These are phyloP conservation scores for Pteromalus puparum DNA, from an alignment of 1,140 invertebrate genomes.

Conservation along the genomic window DNA sequence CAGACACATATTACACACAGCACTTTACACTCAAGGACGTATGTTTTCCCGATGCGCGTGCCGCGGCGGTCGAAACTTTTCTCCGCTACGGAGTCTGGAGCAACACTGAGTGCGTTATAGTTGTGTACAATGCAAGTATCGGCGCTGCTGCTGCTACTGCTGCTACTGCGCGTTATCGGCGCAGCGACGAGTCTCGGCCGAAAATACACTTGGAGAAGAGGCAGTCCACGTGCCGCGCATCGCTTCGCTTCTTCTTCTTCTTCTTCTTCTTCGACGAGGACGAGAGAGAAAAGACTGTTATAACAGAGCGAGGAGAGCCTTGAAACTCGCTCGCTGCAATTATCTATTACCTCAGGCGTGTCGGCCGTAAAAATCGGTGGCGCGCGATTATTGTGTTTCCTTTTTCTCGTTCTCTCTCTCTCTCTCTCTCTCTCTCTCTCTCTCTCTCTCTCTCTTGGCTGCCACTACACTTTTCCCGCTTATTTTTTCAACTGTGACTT, in stretches of 20 bases:
- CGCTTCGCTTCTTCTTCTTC: not conserved
- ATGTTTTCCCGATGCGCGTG: too few species aligned
- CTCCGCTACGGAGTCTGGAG: too few species aligned
- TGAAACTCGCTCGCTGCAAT: not conserved
- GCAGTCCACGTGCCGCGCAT: constrained; percentile 32
- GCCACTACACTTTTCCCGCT: not conserved
- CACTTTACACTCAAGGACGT: too few species aligned
- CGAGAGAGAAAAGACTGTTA: not conserved
- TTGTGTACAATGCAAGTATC: too few species aligned
- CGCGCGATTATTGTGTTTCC: not conserved
- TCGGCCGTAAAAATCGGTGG: not conserved
- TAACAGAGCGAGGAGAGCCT: not conserved
- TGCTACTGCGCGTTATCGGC: not conserved
- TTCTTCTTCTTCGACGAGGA: not conserved
- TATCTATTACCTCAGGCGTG: not conserved
- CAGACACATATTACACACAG: too few species aligned
- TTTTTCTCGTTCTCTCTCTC: not conserved
- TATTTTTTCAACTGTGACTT: constrained; percentile 2
- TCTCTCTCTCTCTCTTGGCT: not conserved
- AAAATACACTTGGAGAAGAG: constrained; percentile 1
- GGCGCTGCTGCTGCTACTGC: too few species aligned
- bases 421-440: constrained; percentile 6
- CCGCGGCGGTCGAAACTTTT: too few species aligned
- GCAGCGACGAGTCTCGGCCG: not conserved
- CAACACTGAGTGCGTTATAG: too few species aligned